Conservation (phyloP, 1,140 invertebrate species). For the Stratiolaelaps scimitus region DNA sequence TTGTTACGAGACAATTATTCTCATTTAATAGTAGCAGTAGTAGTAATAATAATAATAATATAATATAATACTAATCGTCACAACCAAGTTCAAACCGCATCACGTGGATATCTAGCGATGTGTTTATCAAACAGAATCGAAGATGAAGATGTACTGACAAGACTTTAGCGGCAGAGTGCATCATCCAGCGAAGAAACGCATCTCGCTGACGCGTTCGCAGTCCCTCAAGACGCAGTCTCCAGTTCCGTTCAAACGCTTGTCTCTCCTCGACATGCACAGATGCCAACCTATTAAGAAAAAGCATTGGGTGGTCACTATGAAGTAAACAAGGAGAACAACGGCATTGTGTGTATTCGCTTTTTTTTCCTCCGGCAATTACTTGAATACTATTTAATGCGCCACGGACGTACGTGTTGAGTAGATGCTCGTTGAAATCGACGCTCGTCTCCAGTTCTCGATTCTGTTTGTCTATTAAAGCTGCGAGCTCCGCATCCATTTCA, state of each 20-base stretch:
- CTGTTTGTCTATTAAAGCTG: slow-evolving; percentile 23
- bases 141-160: neutral
- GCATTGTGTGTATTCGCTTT: too few relatives aligned
- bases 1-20: too few relatives aligned
- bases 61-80: too few relatives aligned
- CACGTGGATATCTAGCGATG: too few relatives aligned
- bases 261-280: slow-evolving; percentile 16
- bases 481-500: slow-evolving; percentile 10
- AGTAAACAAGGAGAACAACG: too few relatives aligned
- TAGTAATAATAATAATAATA: too few relatives aligned
- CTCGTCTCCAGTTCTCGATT: slow-evolving; percentile 12
- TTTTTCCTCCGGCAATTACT: too few relatives aligned
- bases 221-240: neutral
- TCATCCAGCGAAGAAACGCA: slow-evolving; percentile 5
- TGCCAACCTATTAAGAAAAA: neutral
- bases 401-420: neutral
- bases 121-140: too few relatives aligned
- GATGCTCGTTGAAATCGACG: neutral
- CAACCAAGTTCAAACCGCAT: too few relatives aligned
- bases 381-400: too few relatives aligned
- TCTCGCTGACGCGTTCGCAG: slow-evolving; percentile 8
- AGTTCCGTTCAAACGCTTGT: slow-evolving; percentile 9
- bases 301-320: neutral
- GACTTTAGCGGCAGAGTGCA: neutral
- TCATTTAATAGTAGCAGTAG: too few relatives aligned